A percentile compares a stretch with the other conserved stretches of the same genome.
These are phyloP conservation scores for Limenitis camilla DNA, from an alignment of 2,888 invertebrate species.

Conservation along the genomic window DNA sequence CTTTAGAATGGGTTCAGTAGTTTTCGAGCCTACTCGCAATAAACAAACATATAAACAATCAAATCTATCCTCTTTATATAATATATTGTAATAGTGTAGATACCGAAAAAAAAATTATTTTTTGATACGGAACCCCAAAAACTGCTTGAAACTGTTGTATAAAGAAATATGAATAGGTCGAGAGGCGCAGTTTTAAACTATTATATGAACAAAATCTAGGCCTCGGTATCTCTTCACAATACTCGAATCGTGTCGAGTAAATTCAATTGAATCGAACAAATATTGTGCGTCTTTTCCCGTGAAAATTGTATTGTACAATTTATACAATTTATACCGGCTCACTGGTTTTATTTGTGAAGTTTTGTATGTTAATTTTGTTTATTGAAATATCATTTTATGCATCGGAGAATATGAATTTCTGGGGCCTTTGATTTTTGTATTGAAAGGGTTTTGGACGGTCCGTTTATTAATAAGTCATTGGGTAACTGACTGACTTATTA, in stretches of 20 bases:
- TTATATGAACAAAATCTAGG: constrained; percentile 7
- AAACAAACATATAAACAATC: too few species aligned
- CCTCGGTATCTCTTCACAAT: constrained; percentile 20
- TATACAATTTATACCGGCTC: constrained; percentile 26
- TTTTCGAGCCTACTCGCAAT: too few species aligned
- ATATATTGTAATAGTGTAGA: too few species aligned
- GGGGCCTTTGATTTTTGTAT: too few species aligned
- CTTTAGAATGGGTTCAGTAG: too few species aligned
- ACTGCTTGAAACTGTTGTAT: neutral
- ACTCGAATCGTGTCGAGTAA: constrained; percentile 33
- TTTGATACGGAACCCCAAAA: neutral
- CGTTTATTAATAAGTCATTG: too few species aligned
- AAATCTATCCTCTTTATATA: too few species aligned
- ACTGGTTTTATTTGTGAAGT: constrained; percentile 15
- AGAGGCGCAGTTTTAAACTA: constrained; percentile 8
- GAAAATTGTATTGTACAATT: constrained; percentile 32
- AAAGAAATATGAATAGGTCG: neutral
- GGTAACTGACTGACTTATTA: too few species aligned
- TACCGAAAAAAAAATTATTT: neutral
- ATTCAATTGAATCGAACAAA: constrained; percentile 38
- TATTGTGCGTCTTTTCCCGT: constrained; percentile 33
- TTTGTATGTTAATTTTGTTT: constrained; percentile 14
- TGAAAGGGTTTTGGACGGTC: too few species aligned
- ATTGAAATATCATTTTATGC: constrained; percentile 10
- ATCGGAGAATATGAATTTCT: too few species aligned